phyloP scores from a whole-genome alignment of 2,113 vertebrate genomes.

The Columbina picui region DNA sequence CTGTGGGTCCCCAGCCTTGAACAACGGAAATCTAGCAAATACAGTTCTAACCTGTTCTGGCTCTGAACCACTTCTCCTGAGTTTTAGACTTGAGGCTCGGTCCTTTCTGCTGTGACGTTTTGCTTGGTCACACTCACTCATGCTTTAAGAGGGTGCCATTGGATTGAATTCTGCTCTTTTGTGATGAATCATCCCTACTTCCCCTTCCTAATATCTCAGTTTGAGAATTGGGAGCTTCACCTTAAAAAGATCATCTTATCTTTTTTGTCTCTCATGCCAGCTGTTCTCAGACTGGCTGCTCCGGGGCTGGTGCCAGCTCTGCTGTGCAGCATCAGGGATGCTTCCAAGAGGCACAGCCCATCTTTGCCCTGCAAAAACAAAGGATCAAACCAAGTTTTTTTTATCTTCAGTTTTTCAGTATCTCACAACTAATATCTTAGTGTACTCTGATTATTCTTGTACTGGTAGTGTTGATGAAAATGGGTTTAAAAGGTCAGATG shows the following conservation, averaged over 20 bases:
- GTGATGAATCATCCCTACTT: background rate
- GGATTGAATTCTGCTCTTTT: background rate
- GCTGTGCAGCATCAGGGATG: background rate
- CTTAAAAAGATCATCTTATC: background rate
- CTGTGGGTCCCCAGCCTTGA: background rate
- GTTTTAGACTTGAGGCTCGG: background rate
- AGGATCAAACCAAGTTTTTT: background rate
- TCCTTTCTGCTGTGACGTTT: background rate
- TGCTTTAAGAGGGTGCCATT: background rate
- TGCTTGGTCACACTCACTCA: accelerated
- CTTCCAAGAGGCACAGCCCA: background rate
- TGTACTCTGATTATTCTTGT: background rate
- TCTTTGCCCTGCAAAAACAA: background rate
- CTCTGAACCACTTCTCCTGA: background rate
- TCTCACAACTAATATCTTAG: background rate
- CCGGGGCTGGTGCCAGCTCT: accelerated
- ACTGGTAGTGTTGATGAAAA: background rate
- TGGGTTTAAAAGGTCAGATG: background rate
- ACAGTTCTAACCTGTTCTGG: background rate
- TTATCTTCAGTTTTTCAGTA: background rate
- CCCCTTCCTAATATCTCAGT: background rate
- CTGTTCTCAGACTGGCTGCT: background rate
- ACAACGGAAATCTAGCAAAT: background rate
- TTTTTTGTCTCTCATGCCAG: background rate
- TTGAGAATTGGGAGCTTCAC: background rate